phyloP scores from a whole-genome alignment of 2,113 vertebrate genomes.

The Ciconia maguari region DNA sequence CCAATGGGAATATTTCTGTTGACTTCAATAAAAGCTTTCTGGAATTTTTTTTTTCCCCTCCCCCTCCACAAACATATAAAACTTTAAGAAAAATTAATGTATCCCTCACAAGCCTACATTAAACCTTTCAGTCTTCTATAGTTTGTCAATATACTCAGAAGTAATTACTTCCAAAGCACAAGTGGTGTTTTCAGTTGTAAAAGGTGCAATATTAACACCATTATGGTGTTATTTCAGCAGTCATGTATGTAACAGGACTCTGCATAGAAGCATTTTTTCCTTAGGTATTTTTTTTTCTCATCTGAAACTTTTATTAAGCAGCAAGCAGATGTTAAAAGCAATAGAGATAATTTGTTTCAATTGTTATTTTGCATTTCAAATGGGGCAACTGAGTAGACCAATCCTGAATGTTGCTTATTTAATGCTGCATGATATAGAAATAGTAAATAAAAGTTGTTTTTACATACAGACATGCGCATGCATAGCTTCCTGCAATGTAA shows the following conservation, averaged over 20 bases:
- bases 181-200: not conserved
- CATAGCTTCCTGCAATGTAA: not conserved
- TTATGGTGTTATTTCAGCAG: not conserved
- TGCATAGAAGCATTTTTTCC: not conserved
- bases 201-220: not conserved
- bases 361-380: not conserved
- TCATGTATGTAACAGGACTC: not conserved
- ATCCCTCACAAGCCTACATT: not conserved
- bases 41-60: not conserved
- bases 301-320: not conserved
- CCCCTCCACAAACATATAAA: not conserved
- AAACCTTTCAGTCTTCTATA: not conserved
- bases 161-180: not conserved
- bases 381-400: not conserved
- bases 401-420: not conserved
- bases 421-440: not conserved
- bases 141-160: not conserved
- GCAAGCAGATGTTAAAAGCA: not conserved
- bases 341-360: not conserved
- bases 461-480: not conserved
- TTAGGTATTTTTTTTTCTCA: not conserved
- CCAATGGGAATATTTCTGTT: not conserved
- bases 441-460: not conserved
- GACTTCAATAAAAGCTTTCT: not conserved
- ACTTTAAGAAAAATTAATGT: not conserved